Percentiles rank a stretch among this genome's conserved stretches.
Evolutionary conservation across 2,888 invertebrate species (phyloP).

Genomic region (Rhodophaea formosa): DNA sequence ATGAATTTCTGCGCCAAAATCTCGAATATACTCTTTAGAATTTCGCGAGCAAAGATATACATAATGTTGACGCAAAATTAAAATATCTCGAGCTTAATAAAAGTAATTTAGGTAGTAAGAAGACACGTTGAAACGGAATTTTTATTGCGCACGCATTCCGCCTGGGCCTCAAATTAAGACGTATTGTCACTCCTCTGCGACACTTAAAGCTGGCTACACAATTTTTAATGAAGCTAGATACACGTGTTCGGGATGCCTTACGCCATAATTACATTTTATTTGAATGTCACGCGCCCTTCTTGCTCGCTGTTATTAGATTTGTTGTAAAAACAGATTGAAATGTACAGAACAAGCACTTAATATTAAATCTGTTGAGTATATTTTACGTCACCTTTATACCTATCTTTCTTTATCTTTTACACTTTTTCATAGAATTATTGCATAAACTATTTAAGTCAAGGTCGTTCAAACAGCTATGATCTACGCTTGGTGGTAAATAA

Average conservation of each 20-base stretch:
- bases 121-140: slow-evolving; percentile 50
- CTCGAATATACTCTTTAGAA: too few relatives aligned
- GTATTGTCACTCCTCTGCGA: slow-evolving; percentile 36
- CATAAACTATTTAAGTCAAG: too few relatives aligned
- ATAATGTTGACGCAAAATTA: slow-evolving; percentile 34
- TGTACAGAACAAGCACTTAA: neutral
- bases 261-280: slow-evolving; percentile 17
- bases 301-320: neutral
- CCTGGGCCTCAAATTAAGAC: slow-evolving; percentile 52
- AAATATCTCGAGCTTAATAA: slow-evolving; percentile 49
- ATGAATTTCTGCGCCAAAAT: too few relatives aligned
- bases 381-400: too few relatives aligned
- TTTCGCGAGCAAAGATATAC: neutral
- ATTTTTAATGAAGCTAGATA: slow-evolving; percentile 24
- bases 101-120: slow-evolving; percentile 50
- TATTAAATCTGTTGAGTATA: neutral
- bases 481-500: too few relatives aligned
- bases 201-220: slow-evolving; percentile 16
- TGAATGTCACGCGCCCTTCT: neutral
- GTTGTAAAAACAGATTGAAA: neutral
- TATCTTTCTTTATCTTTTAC: too few relatives aligned
- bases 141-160: slow-evolving; percentile 51
- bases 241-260: slow-evolving; percentile 17
- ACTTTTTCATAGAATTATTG: too few relatives aligned
- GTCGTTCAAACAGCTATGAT: too few relatives aligned